These are phyloP conservation scores for Myoxocephalus aenaeus DNA, from an alignment of 2,797 vertebrate species.

Conservation along the genomic window DNA sequence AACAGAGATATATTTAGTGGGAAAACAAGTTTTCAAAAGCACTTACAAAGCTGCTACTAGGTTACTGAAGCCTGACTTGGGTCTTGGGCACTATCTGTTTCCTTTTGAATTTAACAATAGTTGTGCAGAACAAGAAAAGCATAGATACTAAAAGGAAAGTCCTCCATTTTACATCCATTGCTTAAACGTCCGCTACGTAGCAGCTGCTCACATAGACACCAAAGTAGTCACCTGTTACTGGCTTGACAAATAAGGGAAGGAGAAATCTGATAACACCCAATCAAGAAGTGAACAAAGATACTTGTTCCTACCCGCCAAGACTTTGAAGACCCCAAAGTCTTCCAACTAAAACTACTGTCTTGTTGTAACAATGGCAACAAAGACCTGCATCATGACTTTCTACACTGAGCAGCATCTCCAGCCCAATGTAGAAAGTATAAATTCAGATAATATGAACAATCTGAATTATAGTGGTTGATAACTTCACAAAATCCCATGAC, in stretches of 20 bases:
- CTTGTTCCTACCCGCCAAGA: background rate
- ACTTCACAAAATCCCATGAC: conserved; percentile 25
- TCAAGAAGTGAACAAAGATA: background rate
- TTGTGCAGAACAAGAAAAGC: too few relatives aligned
- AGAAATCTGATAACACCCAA: background rate
- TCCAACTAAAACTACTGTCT: background rate
- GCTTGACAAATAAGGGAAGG: background rate
- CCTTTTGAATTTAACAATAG: too few relatives aligned
- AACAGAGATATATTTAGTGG: too few relatives aligned
- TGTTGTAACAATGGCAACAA: background rate
- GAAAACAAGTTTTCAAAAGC: too few relatives aligned
- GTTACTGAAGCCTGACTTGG: too few relatives aligned
- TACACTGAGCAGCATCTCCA: background rate
- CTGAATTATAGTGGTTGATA: conserved; percentile 25
- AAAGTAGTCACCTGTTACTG: too few relatives aligned
- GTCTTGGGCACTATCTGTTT: too few relatives aligned
- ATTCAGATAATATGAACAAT: conserved; percentile 21
- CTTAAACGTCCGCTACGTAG: too few relatives aligned
- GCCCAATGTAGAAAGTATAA: conserved; percentile 10
- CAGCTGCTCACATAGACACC: too few relatives aligned
- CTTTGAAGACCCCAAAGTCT: too few relatives aligned
- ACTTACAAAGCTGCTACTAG: too few relatives aligned
- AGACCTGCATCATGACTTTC: conserved; percentile 8
- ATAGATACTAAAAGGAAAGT: background rate
- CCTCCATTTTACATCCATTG: background rate